A percentile compares a stretch with the other conserved stretches of the same genome.
phyloP scores from a whole-genome alignment of 2,888 invertebrate species.

The Oscheius onirici region DNA sequence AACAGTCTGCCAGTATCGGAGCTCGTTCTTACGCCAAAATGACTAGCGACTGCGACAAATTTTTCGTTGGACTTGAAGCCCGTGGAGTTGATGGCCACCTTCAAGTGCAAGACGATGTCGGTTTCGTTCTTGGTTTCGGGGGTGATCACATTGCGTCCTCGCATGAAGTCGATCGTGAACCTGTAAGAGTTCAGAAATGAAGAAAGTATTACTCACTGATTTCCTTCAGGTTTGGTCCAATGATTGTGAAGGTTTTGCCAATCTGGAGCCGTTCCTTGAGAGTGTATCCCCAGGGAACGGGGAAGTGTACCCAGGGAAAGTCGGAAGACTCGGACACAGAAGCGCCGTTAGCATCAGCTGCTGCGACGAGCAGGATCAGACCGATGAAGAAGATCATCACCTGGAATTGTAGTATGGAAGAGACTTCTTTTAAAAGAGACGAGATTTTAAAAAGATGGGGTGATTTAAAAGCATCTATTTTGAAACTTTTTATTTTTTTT shows the following conservation, averaged over 20 bases:
- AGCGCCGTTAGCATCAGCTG: too few species aligned
- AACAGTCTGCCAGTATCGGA: not conserved
- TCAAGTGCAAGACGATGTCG: conserved; percentile 63
- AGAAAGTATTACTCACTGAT: conserved; percentile 46
- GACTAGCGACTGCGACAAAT: conserved; percentile 63
- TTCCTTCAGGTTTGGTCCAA: conserved; percentile 54
- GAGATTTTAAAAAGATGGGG: too few species aligned
- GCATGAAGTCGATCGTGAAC: conserved; percentile 51
- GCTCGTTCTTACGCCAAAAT: conserved; percentile 6
- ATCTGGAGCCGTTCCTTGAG: conserved; percentile 53
- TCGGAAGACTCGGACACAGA: too few species aligned
- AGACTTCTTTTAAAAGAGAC: too few species aligned
- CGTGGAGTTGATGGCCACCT: conserved; percentile 63
- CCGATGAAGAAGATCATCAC: too few species aligned
- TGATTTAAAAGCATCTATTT: too few species aligned
- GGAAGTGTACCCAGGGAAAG: too few species aligned
- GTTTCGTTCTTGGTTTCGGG: conserved; percentile 39
- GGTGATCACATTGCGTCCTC: conserved; percentile 51
- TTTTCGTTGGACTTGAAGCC: too few species aligned
- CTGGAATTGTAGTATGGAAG: too few species aligned
- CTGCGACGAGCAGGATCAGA: too few species aligned
- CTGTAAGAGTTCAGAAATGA: conserved; percentile 35
- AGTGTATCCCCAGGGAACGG: conserved; percentile 61
- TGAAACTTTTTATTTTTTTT: too few species aligned
- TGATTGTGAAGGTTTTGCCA: conserved; percentile 64